A percentile compares a stretch with the other conserved stretches of the same genome.
phyloP scores from a whole-genome alignment of 2,113 vertebrate species.

The Aldabrachelys gigantea region DNA sequence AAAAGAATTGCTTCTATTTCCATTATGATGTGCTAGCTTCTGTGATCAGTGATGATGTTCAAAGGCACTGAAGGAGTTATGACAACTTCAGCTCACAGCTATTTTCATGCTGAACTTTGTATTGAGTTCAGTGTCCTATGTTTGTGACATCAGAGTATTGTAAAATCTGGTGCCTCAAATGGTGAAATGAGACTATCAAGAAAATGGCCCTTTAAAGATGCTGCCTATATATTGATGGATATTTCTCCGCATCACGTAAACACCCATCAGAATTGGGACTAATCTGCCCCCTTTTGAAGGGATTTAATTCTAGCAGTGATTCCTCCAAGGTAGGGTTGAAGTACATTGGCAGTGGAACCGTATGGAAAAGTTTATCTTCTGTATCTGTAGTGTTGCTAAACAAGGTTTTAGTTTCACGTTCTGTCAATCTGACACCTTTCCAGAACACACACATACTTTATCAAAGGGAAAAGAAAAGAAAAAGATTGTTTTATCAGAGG shows the following conservation, averaged over 20 bases:
- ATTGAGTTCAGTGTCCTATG: not conserved
- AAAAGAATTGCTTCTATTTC: not conserved
- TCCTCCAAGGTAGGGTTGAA: not conserved
- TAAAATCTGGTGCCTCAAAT: constrained; percentile 39
- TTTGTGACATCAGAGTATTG: constrained; percentile 52
- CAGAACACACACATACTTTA: not conserved
- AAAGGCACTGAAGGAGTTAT: not conserved
- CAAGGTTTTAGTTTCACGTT: not conserved
- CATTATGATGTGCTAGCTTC: not conserved
- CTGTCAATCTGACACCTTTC: not conserved
- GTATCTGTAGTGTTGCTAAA: not conserved
- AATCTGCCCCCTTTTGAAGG: not conserved
- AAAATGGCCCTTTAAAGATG: constrained; percentile 5
- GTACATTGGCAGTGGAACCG: not conserved
- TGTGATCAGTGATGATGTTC: not conserved
- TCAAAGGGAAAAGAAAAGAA: not conserved
- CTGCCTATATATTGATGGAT: not conserved
- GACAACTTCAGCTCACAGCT: constrained; percentile 10
- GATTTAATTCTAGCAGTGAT: not conserved
- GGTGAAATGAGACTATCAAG: constrained; percentile 12
- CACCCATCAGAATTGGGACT: not conserved
- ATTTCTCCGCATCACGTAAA: not conserved
- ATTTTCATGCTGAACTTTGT: constrained; percentile 19
- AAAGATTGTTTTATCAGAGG: not conserved
- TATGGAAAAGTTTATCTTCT: not conserved